Percentiles rank a stretch among this genome's conserved stretches.
phyloP scores from a whole-genome alignment of 1,140 invertebrate species.

The Penaeus chinensis region DNA sequence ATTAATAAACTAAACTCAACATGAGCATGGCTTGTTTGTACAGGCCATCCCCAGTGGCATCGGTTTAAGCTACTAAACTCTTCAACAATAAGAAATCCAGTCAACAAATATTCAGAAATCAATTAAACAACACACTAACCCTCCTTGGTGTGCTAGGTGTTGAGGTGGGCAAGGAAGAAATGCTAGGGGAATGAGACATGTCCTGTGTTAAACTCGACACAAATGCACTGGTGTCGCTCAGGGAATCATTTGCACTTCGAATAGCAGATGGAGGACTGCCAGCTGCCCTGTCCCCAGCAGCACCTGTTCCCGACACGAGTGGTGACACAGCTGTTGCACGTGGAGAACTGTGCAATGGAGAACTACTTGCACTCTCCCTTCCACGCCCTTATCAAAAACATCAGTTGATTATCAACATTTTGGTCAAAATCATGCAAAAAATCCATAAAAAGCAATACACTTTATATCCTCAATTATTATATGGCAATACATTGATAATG shows the following conservation, averaged over 20 bases:
- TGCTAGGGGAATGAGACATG: constrained; percentile 73
- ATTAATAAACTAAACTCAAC: background rate
- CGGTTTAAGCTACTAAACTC: background rate
- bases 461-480: background rate
- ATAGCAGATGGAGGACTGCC: constrained; percentile 52
- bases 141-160: constrained; percentile 67
- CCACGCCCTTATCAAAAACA: constrained; percentile 44
- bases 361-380: constrained; percentile 56
- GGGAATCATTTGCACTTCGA: constrained; percentile 66
- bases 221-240: constrained; percentile 77
- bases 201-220: constrained; percentile 75
- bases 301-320: constrained; percentile 43
- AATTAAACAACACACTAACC: constrained; percentile 61
- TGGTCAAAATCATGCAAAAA: background rate
- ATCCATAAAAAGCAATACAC: background rate
- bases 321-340: constrained; percentile 48
- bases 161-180: constrained; percentile 69
- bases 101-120: background rate
- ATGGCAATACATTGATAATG: background rate
- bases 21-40: background rate
- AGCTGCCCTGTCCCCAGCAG: constrained; percentile 33
- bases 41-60: too few relatives aligned
- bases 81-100: constrained; percentile 13
- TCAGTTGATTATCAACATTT: background rate
- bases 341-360: constrained; percentile 56